phyloP scores from a whole-genome alignment of 2,113 vertebrate species.

The Rattus norvegicus region GRCr8 NC_086031.1:49483501-49484000 shows the following conservation, averaged over 20 bases:
- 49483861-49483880: conserved; percentile 72
- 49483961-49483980: neutral
- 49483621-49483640: neutral
- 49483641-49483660: neutral
- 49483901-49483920: conserved; percentile 70
- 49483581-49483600: neutral
- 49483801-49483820: conserved; percentile 76
- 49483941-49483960: neutral
- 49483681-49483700: conserved; percentile 39
- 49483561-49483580: neutral
- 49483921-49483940: conserved; percentile 32
- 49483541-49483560: neutral
- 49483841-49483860: conserved; percentile 73
- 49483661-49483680: neutral
- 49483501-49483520: neutral
- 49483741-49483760: conserved; percentile 82
- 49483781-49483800: conserved; percentile 79
- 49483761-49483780: conserved; percentile 76
- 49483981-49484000: neutral
- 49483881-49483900: conserved; percentile 5
- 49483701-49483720: neutral
- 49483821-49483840: conserved; percentile 77
- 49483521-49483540: neutral
- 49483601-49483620: neutral
- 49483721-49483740: conserved; percentile 44